Evolutionary conservation across 2,113 vertebrate species (phyloP).

Genomic region (Hemibates koningsi): DNA sequence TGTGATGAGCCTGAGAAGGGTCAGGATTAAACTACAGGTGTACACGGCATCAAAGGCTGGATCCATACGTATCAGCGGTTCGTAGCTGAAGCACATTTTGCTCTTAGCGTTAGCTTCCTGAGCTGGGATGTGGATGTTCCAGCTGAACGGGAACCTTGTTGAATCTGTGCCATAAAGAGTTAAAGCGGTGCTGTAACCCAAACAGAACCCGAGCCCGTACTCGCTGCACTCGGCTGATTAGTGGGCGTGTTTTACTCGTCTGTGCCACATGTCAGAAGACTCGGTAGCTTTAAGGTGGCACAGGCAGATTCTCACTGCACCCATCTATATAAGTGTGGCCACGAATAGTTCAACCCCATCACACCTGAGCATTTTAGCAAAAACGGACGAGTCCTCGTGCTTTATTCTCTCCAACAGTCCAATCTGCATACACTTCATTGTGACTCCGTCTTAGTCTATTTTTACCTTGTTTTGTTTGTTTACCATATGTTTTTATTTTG

Average conservation of each 20-base stretch:
- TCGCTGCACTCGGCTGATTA: background rate
- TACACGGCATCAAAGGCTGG: rapidly evolving
- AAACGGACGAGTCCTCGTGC: background rate
- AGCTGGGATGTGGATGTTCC: background rate
- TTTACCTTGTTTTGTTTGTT: background rate
- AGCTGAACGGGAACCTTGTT: background rate
- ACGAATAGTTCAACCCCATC: rapidly evolving
- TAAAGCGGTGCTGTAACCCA: background rate
- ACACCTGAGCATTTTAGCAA: background rate
- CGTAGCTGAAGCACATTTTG: background rate
- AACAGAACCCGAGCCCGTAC: rapidly evolving
- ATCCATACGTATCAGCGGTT: rapidly evolving
- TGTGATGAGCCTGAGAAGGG: background rate
- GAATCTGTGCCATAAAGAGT: background rate
- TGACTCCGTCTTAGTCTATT: background rate
- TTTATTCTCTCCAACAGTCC: background rate
- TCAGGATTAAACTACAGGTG: background rate
- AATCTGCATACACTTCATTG: background rate
- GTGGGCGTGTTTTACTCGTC: background rate
- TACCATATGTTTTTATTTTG: background rate
- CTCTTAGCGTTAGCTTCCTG: background rate
- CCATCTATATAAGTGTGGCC: rapidly evolving
- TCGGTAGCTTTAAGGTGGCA: background rate
- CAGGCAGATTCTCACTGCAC: background rate
- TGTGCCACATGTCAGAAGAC: background rate